Percentiles rank a stretch among this genome's conserved stretches.
Evolutionary conservation across 2,113 vertebrate genomes (phyloP).

Genomic region (Forbesichthys papilliferus): DNA sequence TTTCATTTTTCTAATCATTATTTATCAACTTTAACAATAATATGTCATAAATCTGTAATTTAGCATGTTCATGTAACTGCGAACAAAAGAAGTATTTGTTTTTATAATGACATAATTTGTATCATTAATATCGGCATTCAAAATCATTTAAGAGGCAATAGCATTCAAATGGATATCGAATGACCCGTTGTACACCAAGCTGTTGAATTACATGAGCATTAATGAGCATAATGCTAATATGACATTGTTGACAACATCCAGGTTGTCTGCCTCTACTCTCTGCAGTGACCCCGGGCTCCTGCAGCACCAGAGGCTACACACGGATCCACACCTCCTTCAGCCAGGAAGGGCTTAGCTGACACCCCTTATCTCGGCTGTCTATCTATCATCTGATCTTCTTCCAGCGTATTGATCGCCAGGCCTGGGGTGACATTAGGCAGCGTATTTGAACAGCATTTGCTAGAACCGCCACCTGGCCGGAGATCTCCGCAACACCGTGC

Average conservation of each 20-base stretch:
- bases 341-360: not conserved
- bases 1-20: too few relatives aligned
- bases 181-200: not conserved
- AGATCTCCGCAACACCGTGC: not conserved
- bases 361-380: not conserved
- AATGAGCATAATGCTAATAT: not conserved
- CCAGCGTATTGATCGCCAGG: slow-evolving; percentile 2
- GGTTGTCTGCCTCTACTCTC: not conserved
- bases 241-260: not conserved
- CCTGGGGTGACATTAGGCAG: slow-evolving; percentile 1
- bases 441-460: slow-evolving; percentile 18
- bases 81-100: not conserved
- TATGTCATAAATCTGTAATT: not conserved
- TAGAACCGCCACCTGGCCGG: not conserved
- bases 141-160: not conserved
- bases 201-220: not conserved
- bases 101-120: not conserved
- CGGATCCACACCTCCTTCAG: slow-evolving; percentile 4
- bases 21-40: too few relatives aligned
- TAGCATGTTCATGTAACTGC: not conserved
- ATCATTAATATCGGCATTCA: not conserved
- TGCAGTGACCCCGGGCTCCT: slow-evolving; percentile 13
- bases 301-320: slow-evolving; percentile 11
- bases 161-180: not conserved
- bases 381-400: not conserved